Percentiles rank a stretch among this genome's conserved stretches.
These are phyloP conservation scores for Mythimna albipuncta DNA, from an alignment of 2,888 invertebrate genomes.

Conservation along the genomic window DNA sequence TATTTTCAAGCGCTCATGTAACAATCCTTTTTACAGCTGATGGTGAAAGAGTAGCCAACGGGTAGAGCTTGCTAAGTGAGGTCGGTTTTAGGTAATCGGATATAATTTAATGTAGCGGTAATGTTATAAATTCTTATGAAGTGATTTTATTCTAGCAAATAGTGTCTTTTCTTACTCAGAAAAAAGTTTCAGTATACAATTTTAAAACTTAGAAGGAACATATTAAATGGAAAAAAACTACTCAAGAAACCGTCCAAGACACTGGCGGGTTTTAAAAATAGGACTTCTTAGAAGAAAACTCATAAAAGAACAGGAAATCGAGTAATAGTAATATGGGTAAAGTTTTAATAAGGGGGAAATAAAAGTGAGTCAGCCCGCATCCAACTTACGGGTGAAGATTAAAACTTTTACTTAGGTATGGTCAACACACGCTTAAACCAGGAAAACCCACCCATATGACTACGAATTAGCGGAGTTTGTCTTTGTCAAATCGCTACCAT, in stretches of 20 bases:
- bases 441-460: constrained; percentile 13
- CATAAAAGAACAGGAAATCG: constrained; percentile 81
- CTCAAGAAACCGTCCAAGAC: not conserved
- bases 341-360: constrained; percentile 85
- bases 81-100: no score
- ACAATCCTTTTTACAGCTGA: no score
- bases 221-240: not conserved
- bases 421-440: constrained; percentile 5
- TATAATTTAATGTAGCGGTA: no score
- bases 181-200: not conserved
- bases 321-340: constrained; percentile 84
- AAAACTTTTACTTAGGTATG: constrained; percentile 76
- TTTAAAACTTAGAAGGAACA: constrained; percentile 1
- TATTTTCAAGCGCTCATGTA: no score
- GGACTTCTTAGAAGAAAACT: constrained; percentile 73
- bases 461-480: not conserved
- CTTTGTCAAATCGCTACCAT: not conserved
- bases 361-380: constrained; percentile 80
- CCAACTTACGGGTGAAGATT: constrained; percentile 82
- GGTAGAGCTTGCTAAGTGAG: no score
- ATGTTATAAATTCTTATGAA: no score
- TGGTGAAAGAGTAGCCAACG: no score
- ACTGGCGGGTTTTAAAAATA: constrained; percentile 55
- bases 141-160: no score
- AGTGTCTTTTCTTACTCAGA: no score